phyloP scores from a whole-genome alignment of 2,113 vertebrate genomes.

The Tragelaphus strepsiceros region DNA sequence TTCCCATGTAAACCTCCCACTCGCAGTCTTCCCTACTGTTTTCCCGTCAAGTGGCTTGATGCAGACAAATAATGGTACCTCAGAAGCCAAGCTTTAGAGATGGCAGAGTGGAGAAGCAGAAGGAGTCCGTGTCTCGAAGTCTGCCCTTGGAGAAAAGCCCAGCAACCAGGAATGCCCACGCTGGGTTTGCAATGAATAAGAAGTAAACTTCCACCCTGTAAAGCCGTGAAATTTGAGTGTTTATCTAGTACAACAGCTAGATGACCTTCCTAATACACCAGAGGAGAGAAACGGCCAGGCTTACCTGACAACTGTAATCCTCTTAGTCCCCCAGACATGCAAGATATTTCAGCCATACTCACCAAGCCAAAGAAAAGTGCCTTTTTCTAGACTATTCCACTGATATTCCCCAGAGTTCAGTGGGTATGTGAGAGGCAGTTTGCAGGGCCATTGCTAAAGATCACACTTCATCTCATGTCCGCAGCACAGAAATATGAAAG shows the following conservation, averaged over 20 bases:
- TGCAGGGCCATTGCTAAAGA: constrained; percentile 40
- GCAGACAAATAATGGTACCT: not conserved
- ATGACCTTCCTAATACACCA: not conserved
- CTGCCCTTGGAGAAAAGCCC: not conserved
- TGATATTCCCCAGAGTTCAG: constrained; percentile 29
- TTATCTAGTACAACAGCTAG: not conserved
- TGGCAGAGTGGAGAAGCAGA: not conserved
- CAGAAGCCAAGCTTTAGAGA: not conserved
- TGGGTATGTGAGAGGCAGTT: constrained; percentile 38
- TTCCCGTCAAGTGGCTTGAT: not conserved
- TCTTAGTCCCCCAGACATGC: not conserved
- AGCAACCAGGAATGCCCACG: not conserved
- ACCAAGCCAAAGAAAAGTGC: not conserved
- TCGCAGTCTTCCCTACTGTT: not conserved
- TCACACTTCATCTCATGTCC: constrained; percentile 44
- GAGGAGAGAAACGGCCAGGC: not conserved
- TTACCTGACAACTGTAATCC: not conserved
- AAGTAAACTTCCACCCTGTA: not conserved
- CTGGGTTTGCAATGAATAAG: not conserved
- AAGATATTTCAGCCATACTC: not conserved
- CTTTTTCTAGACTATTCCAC: constrained; percentile 15
- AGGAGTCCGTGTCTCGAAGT: not conserved
- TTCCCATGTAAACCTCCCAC: not conserved
- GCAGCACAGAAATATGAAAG: not conserved
- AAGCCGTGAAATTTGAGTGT: constrained; percentile 14